Conservation (phyloP, 2,113 vertebrate genomes). For the Platanista minor region DNA sequence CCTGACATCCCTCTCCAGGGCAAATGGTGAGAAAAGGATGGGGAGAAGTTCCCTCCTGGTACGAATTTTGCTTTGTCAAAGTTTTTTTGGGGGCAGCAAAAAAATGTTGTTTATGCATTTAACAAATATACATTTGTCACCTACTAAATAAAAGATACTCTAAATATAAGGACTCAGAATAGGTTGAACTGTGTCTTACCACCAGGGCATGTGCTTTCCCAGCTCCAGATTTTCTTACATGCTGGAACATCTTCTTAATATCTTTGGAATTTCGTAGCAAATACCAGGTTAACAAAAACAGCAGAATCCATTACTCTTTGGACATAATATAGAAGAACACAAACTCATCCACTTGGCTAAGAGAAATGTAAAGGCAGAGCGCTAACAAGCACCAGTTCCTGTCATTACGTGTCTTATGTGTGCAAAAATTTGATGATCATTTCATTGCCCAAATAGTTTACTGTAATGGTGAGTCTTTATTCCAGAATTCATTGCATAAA, state of each 20-base stretch:
- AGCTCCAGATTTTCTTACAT: not conserved
- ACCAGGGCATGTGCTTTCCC: not conserved
- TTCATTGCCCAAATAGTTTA: not conserved
- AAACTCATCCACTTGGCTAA: not conserved
- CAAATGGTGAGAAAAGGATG: not conserved
- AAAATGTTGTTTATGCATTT: not conserved
- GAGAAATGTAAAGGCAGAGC: not conserved
- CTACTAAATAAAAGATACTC: not conserved
- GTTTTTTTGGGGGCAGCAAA: not conserved
- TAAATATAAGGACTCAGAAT: not conserved
- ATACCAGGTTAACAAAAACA: not conserved
- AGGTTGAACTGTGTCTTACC: not conserved
- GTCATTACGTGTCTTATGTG: not conserved
- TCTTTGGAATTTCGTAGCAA: slow-evolving; percentile 27
- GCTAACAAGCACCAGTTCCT: not conserved
- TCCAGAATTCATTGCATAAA: not conserved
- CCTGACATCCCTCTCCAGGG: not conserved
- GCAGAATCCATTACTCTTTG: not conserved
- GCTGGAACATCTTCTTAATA: not conserved
- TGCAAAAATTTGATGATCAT: not conserved
- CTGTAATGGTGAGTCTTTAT: not conserved
- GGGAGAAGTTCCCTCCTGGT: not conserved
- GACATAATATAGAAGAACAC: not conserved
- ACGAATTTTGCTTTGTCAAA: not conserved
- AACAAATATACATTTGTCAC: not conserved